phyloP scores from a whole-genome alignment of 2,113 vertebrate species.

The Spea bombifrons region DNA sequence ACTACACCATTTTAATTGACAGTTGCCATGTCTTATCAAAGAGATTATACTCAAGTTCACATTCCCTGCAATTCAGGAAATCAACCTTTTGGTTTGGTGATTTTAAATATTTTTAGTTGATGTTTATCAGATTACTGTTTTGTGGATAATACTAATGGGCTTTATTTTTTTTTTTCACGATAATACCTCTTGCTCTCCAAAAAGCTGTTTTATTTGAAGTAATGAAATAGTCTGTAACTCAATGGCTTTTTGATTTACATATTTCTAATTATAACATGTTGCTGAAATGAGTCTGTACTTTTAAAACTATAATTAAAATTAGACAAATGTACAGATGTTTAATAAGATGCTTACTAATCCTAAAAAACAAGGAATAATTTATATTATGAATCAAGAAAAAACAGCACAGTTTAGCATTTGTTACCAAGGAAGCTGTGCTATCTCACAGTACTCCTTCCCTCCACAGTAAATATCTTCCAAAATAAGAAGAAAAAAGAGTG shows the following conservation, averaged over 20 bases:
- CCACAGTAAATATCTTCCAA: too few species aligned
- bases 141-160: neutral
- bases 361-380: neutral
- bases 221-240: neutral
- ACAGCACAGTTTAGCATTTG: neutral
- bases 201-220: neutral
- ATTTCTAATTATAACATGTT: slow-evolving; percentile 8
- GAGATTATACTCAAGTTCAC: too few species aligned
- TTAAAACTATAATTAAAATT: slow-evolving; percentile 5
- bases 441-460: too few species aligned
- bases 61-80: too few species aligned
- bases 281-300: neutral
- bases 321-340: slow-evolving; percentile 1
- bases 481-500: too few species aligned
- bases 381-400: neutral
- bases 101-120: neutral
- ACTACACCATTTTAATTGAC: neutral
- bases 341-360: neutral
- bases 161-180: neutral
- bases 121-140: neutral
- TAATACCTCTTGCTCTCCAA: neutral
- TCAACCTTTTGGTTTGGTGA: neutral
- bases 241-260: neutral
- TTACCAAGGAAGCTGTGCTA: too few species aligned
- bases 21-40: too few species aligned